Evolutionary conservation across 1,140 invertebrate species (phyloP).

Genomic region (Leptestheria dahalacensis): DNA sequence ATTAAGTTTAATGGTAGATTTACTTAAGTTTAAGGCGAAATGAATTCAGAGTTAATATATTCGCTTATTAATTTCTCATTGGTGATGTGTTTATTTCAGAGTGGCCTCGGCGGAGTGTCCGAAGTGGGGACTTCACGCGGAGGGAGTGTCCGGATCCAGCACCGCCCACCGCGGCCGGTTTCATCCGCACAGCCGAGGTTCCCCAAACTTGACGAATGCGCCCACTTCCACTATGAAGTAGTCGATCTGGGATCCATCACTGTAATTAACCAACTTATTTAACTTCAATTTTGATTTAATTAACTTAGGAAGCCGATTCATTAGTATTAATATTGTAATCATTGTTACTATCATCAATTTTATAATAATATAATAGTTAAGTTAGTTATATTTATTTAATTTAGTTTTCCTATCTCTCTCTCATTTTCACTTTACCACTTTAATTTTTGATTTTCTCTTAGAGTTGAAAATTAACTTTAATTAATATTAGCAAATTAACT

Average conservation of each 20-base stretch:
- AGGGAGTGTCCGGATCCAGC: slow-evolving; percentile 26
- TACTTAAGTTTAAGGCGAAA: no score
- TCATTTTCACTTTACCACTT: no score
- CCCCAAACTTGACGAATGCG: slow-evolving; percentile 90
- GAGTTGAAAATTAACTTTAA: no score
- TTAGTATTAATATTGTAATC: no score
- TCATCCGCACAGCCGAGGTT: slow-evolving; percentile 36
- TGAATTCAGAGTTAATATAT: no score
- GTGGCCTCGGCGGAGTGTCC: slow-evolving; percentile 26
- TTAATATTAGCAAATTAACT: no score
- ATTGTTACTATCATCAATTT: not conserved
- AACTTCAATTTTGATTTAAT: slow-evolving; percentile 16
- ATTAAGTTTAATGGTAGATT: no score
- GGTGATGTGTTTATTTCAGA: slow-evolving; percentile 21
- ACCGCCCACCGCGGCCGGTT: slow-evolving; percentile 20
- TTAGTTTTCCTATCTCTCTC: no score
- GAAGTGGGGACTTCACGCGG: slow-evolving; percentile 26
- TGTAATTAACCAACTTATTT: slow-evolving; percentile 34
- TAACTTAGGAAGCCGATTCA: no score
- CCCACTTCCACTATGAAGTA: slow-evolving; percentile 95
- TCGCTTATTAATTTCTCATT: no score
- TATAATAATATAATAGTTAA: not conserved
- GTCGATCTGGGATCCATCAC: slow-evolving; percentile 65
- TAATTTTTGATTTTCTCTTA: no score
- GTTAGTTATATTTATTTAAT: no score